A percentile compares a stretch with the other conserved stretches of the same genome.
Conservation (phyloP, 1,140 invertebrate species). For the Caenorhabditis brenneri region DNA sequence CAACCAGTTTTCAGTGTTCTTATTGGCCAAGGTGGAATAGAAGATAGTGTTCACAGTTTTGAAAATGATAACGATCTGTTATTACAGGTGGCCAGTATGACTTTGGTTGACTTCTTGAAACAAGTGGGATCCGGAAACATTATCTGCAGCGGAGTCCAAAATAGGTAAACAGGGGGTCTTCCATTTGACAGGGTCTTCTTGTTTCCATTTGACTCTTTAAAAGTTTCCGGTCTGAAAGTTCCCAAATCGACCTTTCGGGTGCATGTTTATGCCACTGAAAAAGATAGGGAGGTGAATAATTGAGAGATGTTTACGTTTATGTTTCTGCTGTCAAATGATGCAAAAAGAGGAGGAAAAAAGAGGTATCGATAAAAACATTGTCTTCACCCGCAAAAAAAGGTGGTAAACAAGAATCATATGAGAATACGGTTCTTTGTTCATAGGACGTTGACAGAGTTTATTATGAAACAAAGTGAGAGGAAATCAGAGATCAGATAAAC, state of each 20-base stretch:
- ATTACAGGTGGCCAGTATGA: conserved; percentile 1
- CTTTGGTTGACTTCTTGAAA: conserved; percentile 6
- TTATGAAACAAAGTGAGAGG: conserved; percentile 38
- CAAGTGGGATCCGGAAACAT: conserved; percentile 6
- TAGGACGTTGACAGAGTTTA: conserved; percentile 19
- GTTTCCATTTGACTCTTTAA: neutral
- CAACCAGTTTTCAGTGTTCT: neutral
- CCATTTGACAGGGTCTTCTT: no score
- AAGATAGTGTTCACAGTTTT: neutral
- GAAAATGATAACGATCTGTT: neutral
- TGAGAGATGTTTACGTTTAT: conserved; percentile 31
- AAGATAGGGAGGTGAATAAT: neutral
- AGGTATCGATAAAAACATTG: conserved; percentile 5
- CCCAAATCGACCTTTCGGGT: neutral
- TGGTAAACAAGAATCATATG: conserved; percentile 35
- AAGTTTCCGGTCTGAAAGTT: neutral
- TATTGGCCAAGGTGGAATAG: no score
- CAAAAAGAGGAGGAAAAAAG: neutral
- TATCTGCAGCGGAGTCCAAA: conserved; percentile 10
- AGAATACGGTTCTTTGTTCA: conserved; percentile 39
- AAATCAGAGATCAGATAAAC: conserved; percentile 35
- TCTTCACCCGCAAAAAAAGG: conserved; percentile 1
- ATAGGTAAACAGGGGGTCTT: neutral
- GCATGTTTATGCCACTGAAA: neutral
- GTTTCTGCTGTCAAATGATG: conserved; percentile 20